phyloP scores from a whole-genome alignment of 2,113 vertebrate genomes.

The Sceloporus tristichus region DNA sequence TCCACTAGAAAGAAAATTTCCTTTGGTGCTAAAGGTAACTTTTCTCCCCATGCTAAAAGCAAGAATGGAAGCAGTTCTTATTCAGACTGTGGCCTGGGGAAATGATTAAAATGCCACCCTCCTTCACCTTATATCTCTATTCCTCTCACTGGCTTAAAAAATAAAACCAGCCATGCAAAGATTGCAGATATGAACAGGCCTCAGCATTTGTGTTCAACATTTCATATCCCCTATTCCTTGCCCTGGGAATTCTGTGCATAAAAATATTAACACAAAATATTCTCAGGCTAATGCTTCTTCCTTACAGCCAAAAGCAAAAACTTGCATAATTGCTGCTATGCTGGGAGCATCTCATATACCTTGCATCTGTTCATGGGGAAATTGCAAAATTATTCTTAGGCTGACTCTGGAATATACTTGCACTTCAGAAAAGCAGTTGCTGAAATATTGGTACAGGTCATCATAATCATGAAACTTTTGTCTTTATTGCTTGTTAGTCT shows the following conservation, averaged over 20 bases:
- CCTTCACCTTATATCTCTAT: too few relatives aligned
- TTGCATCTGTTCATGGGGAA: neutral
- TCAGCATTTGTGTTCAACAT: neutral
- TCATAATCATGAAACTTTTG: neutral
- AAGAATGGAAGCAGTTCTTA: too few relatives aligned
- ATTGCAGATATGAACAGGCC: too few relatives aligned
- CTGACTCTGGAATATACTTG: neutral
- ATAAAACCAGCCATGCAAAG: too few relatives aligned
- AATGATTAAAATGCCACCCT: too few relatives aligned
- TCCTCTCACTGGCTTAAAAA: too few relatives aligned
- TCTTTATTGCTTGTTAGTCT: neutral
- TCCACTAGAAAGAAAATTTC: too few relatives aligned
- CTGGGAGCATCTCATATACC: neutral
- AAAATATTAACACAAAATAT: neutral
- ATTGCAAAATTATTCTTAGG: neutral
- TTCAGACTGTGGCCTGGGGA: too few relatives aligned
- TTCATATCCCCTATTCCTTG: neutral
- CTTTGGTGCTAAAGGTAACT: neutral
- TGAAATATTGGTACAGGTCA: conserved; percentile 4
- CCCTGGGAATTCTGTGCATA: neutral
- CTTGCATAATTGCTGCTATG: neutral
- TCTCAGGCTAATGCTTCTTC: neutral
- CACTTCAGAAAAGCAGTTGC: neutral
- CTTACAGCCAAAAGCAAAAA: neutral
- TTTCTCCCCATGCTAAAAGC: neutral